phyloP scores from a whole-genome alignment of 2,888 invertebrate genomes.

The Bembecia ichneumoniformis region DNA sequence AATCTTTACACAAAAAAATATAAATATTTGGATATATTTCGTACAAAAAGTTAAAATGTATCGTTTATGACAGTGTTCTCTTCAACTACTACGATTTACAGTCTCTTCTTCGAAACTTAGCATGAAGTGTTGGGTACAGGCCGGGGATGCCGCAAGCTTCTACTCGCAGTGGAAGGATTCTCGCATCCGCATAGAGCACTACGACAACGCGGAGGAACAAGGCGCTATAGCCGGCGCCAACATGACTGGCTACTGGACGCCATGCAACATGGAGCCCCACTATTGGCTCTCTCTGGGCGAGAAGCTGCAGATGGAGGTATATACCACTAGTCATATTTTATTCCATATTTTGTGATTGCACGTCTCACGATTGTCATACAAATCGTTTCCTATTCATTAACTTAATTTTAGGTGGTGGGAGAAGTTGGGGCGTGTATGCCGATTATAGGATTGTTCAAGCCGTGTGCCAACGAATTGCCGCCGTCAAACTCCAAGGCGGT shows the following conservation, averaged over 20 bases:
- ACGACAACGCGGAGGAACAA: slow-evolving; percentile 38
- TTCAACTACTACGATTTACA: no score
- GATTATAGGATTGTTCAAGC: slow-evolving; percentile 51
- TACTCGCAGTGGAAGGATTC: slow-evolving; percentile 52
- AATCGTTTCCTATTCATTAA: no score
- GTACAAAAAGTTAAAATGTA: no score
- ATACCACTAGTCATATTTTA: not conserved
- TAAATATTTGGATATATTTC: no score
- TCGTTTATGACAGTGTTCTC: no score
- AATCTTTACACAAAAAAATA: no score
- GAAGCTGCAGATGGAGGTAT: slow-evolving; percentile 33
- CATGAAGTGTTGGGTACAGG: slow-evolving; percentile 21
- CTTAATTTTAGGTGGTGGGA: slow-evolving; percentile 57
- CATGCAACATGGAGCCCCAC: slow-evolving; percentile 50
- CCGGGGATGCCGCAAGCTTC: slow-evolving; percentile 56
- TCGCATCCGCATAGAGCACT: slow-evolving; percentile 41
- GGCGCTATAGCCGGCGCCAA: slow-evolving; percentile 54
- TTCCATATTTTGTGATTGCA: not conserved
- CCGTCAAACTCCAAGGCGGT: slow-evolving; percentile 4
- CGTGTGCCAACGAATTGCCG: slow-evolving; percentile 26
- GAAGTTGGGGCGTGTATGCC: slow-evolving; percentile 62
- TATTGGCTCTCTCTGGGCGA: slow-evolving; percentile 33
- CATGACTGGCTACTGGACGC: slow-evolving; percentile 56
- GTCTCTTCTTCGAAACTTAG: no score
- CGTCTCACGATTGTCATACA: no score